Evolutionary conservation across 1,140 invertebrate genomes (phyloP), one percentile per base, ranked within the genome.

Genomic region (Drosophila trapezifrons): DNA sequence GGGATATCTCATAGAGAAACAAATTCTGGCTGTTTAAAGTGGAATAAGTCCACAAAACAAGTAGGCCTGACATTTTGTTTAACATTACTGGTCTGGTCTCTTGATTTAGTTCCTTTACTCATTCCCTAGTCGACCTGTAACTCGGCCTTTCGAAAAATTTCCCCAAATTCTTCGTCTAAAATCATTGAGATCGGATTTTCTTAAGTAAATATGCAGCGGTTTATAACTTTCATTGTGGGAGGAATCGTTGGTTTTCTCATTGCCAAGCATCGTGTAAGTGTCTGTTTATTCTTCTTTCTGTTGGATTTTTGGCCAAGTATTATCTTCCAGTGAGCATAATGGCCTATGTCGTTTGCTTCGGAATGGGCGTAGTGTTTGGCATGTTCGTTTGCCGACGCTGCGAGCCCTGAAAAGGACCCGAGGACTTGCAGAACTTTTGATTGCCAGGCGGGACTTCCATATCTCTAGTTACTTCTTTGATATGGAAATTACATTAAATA

Each of bases 331-430:
- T 71, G 25, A 70, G 2, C 9, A 27, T n/a, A 32, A 84, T 84
- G 80, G n/a, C 42, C 1, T 64, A 67, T 42, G 4, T 80, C 1
- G 25, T 84, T 9, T 46, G 45, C 37, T 80, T 89, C 43, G 69
- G 57, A 1, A n/a, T 89, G 40, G 84, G 84, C 38, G 12, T 89
- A 6, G 42, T 80, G 13, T 45, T 76, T 17, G 84, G 80, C 20
- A 65, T 80, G 57, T 65, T 80, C 20, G 22, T 78, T 0, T 84
- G 70, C 12, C 71, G 45, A 10, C 69, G 69, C 29, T 87, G 83
- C 46, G 57, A 58, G 20, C 46, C 45, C 5, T 58, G 7, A 58
- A 4, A 65, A 17, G 13, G 25, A 22, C 20, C 12, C 17, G 1
- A 8, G 25, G 54, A 54, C 35, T 25, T 37, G 40, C 32, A 25